Base-by-base conservation (phyloP, 2,113 vertebrate species). In the Calonectris borealis region DNA sequence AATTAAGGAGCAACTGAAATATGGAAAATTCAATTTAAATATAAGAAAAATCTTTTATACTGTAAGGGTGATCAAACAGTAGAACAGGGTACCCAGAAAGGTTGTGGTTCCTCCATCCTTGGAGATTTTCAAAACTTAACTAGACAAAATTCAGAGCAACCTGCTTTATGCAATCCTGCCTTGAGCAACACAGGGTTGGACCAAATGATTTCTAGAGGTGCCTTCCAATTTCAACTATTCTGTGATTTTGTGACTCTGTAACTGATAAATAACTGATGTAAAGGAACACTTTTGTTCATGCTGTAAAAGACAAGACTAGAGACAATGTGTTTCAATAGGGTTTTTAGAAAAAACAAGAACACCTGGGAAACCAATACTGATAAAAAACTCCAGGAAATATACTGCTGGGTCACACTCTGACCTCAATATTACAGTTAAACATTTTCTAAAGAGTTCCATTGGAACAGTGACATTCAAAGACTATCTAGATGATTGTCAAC, bases 251-350 rank as follows among this genome's bases (percentile, higher is more conserved):
- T 82, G 44, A 51, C 65, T 90, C 46, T 48, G 10, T 73, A 62
- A 71, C 13, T 15, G 68, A 69, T 38, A 80, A 83, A 65, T 78
- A 92, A 42, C 32, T 60, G 27, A 29, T 32, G 6, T 68, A 60
- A 89, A 89, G 10, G 10, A 82, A 46, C 36, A 26, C 2, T 76
- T 72, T 40, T 55, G 26, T 71, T 89, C 51, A 17, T 54, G 12
- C 46, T 80, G 38, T 55, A 42, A 76, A 88, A 76, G 9, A 8
- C 31, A 58, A 13, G 24, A 61, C 20, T 4, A 7, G 21, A 89
- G 11, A 46, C 21, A 58, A 48, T 52, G 13, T 8, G 1, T 69
- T 72, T 57, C 22, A 55, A 8, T 21, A 34, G 3, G 0, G 0
- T 12, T 92, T 77, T 95, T 31, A 29, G 32, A 48, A 60, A 17